Evolutionary conservation across 2,797 vertebrate species (phyloP), one percentile per base, ranked within the genome.

Genomic region (Thaleichthys pacificus): DNA sequence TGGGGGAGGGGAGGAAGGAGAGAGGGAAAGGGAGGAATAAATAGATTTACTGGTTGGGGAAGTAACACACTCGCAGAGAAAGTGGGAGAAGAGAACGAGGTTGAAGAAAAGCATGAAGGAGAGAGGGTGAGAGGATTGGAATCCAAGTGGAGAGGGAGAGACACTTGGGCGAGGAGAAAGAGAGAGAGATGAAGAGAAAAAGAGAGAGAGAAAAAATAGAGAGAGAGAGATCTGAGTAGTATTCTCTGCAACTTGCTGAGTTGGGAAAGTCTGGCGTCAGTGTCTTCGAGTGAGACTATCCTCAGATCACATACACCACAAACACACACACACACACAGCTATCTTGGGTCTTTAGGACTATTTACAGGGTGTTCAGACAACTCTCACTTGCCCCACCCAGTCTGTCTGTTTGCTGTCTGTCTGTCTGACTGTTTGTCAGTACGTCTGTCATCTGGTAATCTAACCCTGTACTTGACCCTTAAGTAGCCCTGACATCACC

Each of bases 21-120:
- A 5, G 17, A 35, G 15, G 28, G 61, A 19, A 30, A n/a, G 61
- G 72, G 35, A 83, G 85, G 82, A 93, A 91, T 90, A 92, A 92
- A 92, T 91, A 91, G 88, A 89, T 85, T 87, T 82, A 84, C 77
- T 69, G 38, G 64, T 81, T 82, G 84, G 89, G 80, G 86, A 88
- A 91, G 88, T 86, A 82, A 85, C 84, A 83, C 74, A 66, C 82
- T 82, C 68, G 78, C 66, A 30, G 66, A 51, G 49, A 14, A 51
- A 62, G 57, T 65, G 21, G 17, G 54, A 67, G 19, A 64, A 66
- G 60, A 72, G 77, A 38, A 68, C 4, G 60, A 61, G 11, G 60
- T 5, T 6, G 8, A 28, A 14, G 1, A 61, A 24, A 26, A 24
- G 21, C 7, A 15, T 12, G 21, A 4, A 24, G 42, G n/a, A 49